Conservation (phyloP, 2,797 vertebrate genomes). For the Triplophysa bombifrons region DNA sequence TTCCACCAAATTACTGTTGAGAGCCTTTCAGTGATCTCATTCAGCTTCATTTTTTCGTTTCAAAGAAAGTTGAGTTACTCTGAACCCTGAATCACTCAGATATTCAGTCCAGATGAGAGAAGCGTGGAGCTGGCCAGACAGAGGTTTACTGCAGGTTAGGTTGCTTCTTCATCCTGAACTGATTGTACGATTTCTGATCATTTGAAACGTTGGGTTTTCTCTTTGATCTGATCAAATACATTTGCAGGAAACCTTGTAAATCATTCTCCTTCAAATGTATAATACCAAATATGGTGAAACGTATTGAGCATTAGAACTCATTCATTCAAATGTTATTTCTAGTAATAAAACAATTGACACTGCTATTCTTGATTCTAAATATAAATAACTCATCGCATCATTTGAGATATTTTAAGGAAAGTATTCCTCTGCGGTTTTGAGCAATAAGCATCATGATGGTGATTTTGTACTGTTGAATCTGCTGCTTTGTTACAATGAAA, state of each 20-base stretch:
- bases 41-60: constrained; percentile 19
- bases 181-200: constrained; percentile 4
- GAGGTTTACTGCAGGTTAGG: background rate
- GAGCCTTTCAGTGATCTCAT: background rate
- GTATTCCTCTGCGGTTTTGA: background rate
- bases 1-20: background rate
- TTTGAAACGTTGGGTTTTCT: background rate
- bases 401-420: background rate
- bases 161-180: background rate
- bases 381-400: no score
- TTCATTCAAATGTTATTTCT: background rate
- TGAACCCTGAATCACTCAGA: constrained; percentile 23
- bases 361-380: background rate
- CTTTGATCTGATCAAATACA: constrained; percentile 30
- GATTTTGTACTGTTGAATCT: no score
- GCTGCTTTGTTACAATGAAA: no score
- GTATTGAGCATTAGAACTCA: background rate
- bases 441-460: background rate
- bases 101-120: constrained; percentile 29
- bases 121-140: background rate
- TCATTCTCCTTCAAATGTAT: constrained; percentile 10
- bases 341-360: background rate
- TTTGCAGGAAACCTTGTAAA: constrained; percentile 15
- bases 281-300: background rate
- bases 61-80: constrained; percentile 15